Base-by-base conservation (phyloP, 1,140 invertebrate species). In the Trichonephila clavata region DNA sequence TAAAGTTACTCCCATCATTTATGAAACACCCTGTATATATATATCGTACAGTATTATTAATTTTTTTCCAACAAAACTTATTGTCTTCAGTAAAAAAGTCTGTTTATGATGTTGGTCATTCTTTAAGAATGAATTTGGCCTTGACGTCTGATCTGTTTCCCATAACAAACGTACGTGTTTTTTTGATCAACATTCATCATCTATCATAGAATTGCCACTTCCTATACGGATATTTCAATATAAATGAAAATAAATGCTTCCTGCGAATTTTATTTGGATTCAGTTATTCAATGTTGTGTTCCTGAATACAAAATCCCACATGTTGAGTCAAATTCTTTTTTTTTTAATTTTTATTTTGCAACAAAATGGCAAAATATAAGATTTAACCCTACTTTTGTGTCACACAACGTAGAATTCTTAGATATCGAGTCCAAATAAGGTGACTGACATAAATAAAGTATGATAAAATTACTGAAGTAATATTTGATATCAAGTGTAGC, bases 201-300 rank as follows among this genome's bases (percentile, higher is more conserved):
- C 32, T 18, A 39, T 32, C 24, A 27, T 6, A 18, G 18, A 39
- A 27, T 27, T 68, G 21, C 18, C 16, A 77, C 32, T 77, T 77
- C 71, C 71, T 77, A 18, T 14, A 39, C 7, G 27, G 3, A 39
- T 77, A 77, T 77, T 77, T 77, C 16, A 18, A 1, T 77, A 32
- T 39, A 27, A 77, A 77, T 27, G 18, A 77, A 27, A 77, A 77
- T 39, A 77, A 77, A 77, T 77, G 71, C 21, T 77, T 77, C 71
- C 71, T 77, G 18, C 71, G 50, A 7, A 32, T 77, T 77, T 32
- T 16, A 21, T 5, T 39, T 18, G 0, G 32, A 5, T 18, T 77
- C 4, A 32, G 24, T 68, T 68, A 68, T 68, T 24, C n/a, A 13
- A 0, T 77, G 71, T 32, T 27, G 6, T 32, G 27, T 39, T 77